phyloP scores from a whole-genome alignment of 2,113 vertebrate species.

The Sturnus vulgaris region DNA sequence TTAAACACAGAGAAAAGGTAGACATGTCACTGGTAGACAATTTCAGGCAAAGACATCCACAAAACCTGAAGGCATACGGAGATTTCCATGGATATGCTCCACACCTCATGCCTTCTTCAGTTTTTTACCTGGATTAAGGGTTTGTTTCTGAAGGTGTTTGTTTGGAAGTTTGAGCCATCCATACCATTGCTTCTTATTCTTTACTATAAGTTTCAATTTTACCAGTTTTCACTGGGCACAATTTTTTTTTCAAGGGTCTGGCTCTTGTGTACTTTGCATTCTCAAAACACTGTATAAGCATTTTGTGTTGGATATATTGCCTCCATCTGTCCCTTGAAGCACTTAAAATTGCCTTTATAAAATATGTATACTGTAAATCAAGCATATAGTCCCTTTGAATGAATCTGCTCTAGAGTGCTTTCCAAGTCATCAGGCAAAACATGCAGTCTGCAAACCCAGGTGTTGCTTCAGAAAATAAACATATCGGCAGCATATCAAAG shows the following conservation, averaged over 20 bases:
- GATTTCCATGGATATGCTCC: neutral
- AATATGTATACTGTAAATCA: neutral
- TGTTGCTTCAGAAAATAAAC: neutral
- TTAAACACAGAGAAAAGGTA: neutral
- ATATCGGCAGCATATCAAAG: neutral
- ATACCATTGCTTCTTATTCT: neutral
- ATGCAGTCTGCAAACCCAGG: neutral
- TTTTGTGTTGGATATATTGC: neutral
- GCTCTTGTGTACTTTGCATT: neutral
- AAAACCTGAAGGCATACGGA: neutral
- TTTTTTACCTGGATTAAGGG: neutral
- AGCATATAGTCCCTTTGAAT: neutral
- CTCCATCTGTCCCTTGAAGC: neutral
- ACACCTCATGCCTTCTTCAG: neutral
- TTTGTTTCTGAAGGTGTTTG: neutral
- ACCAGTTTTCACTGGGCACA: neutral
- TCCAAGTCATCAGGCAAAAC: neutral
- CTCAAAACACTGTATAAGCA: neutral
- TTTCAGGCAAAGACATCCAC: neutral
- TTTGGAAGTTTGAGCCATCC: neutral
- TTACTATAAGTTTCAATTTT: neutral
- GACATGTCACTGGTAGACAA: neutral
- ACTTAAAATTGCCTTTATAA: conserved; percentile 20
- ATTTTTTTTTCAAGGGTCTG: neutral
- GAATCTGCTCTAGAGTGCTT: neutral